A percentile compares a stretch with the other conserved stretches of the same genome.
These are phyloP conservation scores for Numenius phaeopus DNA, from an alignment of 2,797 vertebrate genomes.

Conservation along the genomic window DNA sequence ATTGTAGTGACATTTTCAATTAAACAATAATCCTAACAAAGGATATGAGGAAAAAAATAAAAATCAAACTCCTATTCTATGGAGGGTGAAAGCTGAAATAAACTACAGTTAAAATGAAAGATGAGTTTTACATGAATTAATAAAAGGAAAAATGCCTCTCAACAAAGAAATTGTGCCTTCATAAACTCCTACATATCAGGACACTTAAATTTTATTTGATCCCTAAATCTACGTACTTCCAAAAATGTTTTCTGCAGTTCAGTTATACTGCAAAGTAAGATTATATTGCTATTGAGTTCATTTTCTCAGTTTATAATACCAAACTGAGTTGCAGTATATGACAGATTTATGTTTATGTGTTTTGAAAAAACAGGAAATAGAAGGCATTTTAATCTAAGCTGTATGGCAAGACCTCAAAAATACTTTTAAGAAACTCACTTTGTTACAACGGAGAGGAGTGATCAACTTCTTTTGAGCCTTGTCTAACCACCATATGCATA, in stretches of 20 bases:
- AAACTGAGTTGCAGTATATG: conserved; percentile 74
- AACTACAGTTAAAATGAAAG: conserved; percentile 66
- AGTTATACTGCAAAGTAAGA: conserved; percentile 82
- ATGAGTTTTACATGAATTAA: conserved; percentile 76
- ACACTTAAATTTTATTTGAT: conserved; percentile 82
- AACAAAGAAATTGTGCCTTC: conserved; percentile 76
- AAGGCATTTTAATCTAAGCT: conserved; percentile 72
- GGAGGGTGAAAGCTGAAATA: conserved; percentile 29
- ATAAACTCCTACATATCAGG: conserved; percentile 78
- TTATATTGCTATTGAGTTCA: conserved; percentile 80
- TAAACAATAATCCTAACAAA: background rate
- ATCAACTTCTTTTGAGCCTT: conserved; percentile 1
- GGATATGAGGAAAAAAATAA: background rate
- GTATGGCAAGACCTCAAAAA: conserved; percentile 52
- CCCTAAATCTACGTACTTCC: conserved; percentile 72
- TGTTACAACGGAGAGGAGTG: background rate
- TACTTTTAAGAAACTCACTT: conserved; percentile 49
- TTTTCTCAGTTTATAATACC: conserved; percentile 79
- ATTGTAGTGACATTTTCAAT: background rate
- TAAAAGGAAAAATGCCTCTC: conserved; percentile 80
- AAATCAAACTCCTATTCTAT: background rate
- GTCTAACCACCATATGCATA: background rate
- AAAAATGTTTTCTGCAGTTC: conserved; percentile 76
- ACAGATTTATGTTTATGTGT: conserved; percentile 80
- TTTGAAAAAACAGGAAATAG: conserved; percentile 75